Evolutionary conservation across 2,888 invertebrate genomes (phyloP).

Genomic region (Coelopa pilipes): DNA sequence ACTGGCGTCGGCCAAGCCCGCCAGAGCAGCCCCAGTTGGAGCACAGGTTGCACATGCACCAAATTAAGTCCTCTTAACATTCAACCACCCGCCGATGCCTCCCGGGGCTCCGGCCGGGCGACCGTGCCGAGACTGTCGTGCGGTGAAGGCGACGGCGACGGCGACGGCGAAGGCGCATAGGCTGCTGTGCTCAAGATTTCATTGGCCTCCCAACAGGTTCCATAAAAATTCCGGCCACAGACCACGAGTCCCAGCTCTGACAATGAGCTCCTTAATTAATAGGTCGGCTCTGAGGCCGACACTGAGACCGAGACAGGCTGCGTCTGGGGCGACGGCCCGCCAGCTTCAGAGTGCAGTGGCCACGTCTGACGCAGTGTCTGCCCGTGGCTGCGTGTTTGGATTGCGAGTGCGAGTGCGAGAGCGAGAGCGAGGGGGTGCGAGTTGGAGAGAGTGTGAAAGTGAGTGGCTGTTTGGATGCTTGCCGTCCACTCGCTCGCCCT

Average conservation of each 20-base stretch:
- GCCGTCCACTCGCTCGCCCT: background rate
- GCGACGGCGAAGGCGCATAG: too few species aligned
- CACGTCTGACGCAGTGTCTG: background rate
- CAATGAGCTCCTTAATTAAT: conserved; percentile 34
- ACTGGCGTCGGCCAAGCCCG: too few species aligned
- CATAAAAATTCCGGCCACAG: background rate
- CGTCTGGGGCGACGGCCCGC: background rate
- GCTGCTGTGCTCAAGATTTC: too few species aligned
- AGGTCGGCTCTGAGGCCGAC: conserved; percentile 21
- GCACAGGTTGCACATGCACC: too few species aligned
- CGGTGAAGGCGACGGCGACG: too few species aligned
- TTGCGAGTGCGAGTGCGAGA: background rate
- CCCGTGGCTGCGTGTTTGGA: background rate
- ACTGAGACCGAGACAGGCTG: conserved; percentile 8
- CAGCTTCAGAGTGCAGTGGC: background rate
- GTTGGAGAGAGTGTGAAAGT: background rate
- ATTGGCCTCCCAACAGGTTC: too few species aligned
- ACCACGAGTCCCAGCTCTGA: background rate
- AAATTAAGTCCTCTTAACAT: too few species aligned
- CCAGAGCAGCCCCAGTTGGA: too few species aligned
- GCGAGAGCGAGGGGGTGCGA: background rate
- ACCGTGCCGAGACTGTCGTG: too few species aligned
- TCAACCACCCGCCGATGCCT: too few species aligned
- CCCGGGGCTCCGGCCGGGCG: too few species aligned
- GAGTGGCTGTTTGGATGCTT: background rate